phyloP scores from a whole-genome alignment of 2,888 invertebrate species.

The Drosophila siamana region DNA sequence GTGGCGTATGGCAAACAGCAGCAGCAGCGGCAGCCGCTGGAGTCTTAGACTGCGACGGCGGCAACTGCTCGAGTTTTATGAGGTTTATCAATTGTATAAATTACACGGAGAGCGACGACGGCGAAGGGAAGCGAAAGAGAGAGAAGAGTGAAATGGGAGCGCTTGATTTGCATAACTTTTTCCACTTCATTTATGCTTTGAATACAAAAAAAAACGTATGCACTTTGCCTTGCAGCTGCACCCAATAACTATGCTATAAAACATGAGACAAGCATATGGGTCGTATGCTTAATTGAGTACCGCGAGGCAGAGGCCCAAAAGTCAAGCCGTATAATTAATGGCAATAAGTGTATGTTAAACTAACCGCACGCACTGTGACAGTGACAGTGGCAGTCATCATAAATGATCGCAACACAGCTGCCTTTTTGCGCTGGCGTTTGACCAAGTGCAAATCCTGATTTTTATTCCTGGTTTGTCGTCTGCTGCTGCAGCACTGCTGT shows the following conservation, averaged over 20 bases:
- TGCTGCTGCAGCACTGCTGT: conserved; percentile 51
- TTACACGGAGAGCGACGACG: conserved; percentile 30
- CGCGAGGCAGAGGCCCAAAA: conserved; percentile 11
- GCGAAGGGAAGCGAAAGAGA: not conserved
- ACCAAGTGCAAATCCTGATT: conserved; percentile 68
- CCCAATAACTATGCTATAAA: conserved; percentile 41
- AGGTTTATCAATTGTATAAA: conserved; percentile 73
- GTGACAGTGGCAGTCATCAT: conserved; percentile 54
- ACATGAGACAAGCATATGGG: conserved; percentile 20
- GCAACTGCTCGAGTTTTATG: conserved; percentile 21
- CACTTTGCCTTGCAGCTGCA: conserved; percentile 26
- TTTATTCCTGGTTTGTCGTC: conserved; percentile 63
- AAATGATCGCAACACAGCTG: conserved; percentile 49
- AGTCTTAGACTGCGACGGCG: conserved; percentile 30
- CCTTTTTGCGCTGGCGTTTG: conserved; percentile 40
- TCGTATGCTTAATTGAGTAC: conserved; percentile 64
- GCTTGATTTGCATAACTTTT: conserved; percentile 57
- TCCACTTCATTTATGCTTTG: conserved; percentile 78
- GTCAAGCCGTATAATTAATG: conserved; percentile 49
- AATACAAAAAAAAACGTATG: conserved; percentile 65
- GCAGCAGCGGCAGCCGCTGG: conserved; percentile 5
- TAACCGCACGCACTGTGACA: conserved; percentile 58
- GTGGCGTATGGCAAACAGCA: conserved; percentile 43
- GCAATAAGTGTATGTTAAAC: conserved; percentile 54
- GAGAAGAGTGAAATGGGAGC: conserved; percentile 5